Evolutionary conservation across 2,797 vertebrate species (phyloP).

Genomic region (Bryconaethiops microstoma): DNA sequence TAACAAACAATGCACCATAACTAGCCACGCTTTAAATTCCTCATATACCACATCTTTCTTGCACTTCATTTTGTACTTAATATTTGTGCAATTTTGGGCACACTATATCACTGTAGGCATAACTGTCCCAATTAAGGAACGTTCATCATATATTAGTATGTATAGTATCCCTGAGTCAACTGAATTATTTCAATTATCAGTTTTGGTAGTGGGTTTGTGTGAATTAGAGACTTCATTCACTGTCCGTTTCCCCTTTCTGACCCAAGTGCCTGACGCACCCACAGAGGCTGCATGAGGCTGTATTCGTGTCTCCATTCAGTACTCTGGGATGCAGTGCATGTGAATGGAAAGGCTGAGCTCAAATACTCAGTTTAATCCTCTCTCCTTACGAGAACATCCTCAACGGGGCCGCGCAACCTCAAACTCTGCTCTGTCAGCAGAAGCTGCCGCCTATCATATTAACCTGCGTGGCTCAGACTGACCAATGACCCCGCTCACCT

Average conservation of each 20-base stretch:
- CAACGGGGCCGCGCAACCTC: background rate
- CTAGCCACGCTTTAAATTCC: too few relatives aligned
- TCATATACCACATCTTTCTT: too few relatives aligned
- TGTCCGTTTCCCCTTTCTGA: background rate
- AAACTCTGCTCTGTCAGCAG: conserved; percentile 39
- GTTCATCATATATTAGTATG: too few relatives aligned
- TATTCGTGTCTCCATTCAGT: background rate
- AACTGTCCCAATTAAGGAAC: too few relatives aligned
- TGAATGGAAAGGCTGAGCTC: conserved; percentile 34
- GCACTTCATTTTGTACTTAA: too few relatives aligned
- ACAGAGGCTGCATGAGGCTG: background rate
- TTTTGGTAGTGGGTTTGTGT: background rate
- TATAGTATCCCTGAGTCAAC: too few relatives aligned
- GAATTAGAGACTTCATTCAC: background rate
- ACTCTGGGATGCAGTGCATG: background rate
- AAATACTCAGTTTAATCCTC: conserved; percentile 22
- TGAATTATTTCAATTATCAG: too few relatives aligned
- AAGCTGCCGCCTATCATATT: conserved; percentile 45
- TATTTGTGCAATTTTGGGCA: too few relatives aligned
- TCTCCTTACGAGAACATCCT: conserved; percentile 35
- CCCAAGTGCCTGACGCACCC: conserved; percentile 5
- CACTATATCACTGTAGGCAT: too few relatives aligned
- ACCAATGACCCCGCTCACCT: background rate
- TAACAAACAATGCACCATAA: too few relatives aligned
- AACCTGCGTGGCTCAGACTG: conserved; percentile 21